Conservation (phyloP, 2,888 invertebrate genomes). For the Lysandra bellargus region DNA sequence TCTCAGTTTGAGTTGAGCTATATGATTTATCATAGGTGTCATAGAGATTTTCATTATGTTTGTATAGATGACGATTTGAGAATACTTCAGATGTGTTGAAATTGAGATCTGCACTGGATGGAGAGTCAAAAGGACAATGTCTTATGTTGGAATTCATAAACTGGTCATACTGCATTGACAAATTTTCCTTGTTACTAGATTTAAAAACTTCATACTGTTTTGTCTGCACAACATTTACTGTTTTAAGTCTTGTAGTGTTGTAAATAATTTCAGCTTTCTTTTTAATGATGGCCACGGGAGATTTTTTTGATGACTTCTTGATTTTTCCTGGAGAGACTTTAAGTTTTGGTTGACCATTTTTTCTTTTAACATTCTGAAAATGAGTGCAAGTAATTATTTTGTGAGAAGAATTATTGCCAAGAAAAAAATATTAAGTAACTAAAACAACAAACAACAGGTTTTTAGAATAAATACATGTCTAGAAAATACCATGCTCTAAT, state of each 20-base stretch:
- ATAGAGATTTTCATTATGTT: conserved; percentile 50
- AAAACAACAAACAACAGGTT: too few relatives aligned
- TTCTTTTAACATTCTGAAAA: conserved; percentile 64
- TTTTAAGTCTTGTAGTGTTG: conserved; percentile 57
- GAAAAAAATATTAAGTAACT: neutral
- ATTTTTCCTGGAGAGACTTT: conserved; percentile 70
- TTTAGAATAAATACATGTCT: neutral
- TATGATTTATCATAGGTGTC: conserved; percentile 64
- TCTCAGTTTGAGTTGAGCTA: conserved; percentile 34
- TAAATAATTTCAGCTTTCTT: conserved; percentile 61
- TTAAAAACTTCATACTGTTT: conserved; percentile 52
- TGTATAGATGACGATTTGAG: conserved; percentile 56
- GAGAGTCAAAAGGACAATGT: conserved; percentile 68
- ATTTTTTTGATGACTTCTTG: conserved; percentile 61
- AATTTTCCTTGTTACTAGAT: conserved; percentile 58
- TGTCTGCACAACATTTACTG: conserved; percentile 53
- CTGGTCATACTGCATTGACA: conserved; percentile 50
- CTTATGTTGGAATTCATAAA: conserved; percentile 48
- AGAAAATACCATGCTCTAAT: too few relatives aligned
- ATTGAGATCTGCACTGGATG: conserved; percentile 55
- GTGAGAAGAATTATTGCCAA: neutral
- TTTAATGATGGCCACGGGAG: conserved; percentile 64
- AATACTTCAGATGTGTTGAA: conserved; percentile 72
- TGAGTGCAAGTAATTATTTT: neutral
- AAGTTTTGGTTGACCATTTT: conserved; percentile 54